Evolutionary conservation across 2,797 vertebrate genomes (phyloP).

Genomic region (Prionace glauca): DNA sequence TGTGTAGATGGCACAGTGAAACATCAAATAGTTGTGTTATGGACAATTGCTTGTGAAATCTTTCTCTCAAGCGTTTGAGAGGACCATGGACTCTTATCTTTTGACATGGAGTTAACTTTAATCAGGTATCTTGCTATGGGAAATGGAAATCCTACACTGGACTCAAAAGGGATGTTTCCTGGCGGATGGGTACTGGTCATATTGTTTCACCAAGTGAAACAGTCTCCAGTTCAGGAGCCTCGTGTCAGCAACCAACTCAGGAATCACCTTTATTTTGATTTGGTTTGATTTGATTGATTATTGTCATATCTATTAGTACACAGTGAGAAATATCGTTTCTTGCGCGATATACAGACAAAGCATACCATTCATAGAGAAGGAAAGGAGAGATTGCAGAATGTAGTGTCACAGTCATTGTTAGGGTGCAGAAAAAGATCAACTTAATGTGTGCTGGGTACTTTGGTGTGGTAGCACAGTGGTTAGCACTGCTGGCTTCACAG

Average conservation of each 20-base stretch:
- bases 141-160: background rate
- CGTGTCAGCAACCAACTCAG: background rate
- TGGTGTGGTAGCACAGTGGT: too few species aligned
- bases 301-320: too few species aligned
- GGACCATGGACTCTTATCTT: too few species aligned
- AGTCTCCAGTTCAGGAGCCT: background rate
- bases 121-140: background rate
- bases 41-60: background rate
- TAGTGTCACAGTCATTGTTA: too few species aligned
- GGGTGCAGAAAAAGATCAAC: too few species aligned
- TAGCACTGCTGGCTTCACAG: too few species aligned
- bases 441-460: too few species aligned
- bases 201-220: background rate
- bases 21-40: background rate
- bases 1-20: background rate
- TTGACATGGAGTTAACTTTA: background rate
- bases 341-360: too few species aligned
- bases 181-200: background rate
- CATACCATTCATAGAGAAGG: too few species aligned
- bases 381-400: too few species aligned
- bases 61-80: background rate
- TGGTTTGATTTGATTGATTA: too few species aligned
- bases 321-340: too few species aligned
- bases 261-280: background rate
- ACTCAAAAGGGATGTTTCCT: background rate